A percentile compares a stretch with the other conserved stretches of the same genome.
Evolutionary conservation across 2,888 invertebrate species (phyloP).

Genomic region (Cheilosia scutellata): DNA sequence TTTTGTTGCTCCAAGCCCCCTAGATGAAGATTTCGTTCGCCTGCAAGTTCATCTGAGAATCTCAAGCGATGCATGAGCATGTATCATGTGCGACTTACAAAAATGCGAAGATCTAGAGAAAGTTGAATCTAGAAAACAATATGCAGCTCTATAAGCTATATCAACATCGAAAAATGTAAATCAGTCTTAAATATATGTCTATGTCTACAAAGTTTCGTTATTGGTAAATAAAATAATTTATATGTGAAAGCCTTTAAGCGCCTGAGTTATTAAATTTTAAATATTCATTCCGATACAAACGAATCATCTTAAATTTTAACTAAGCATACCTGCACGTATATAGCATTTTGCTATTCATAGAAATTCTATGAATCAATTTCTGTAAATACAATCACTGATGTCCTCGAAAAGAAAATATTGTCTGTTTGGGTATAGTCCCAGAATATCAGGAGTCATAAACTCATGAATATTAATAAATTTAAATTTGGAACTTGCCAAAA

Average conservation of each 20-base stretch:
- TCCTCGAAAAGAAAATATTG: constrained; percentile 1
- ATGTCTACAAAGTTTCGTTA: no score
- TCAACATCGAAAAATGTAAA: no score
- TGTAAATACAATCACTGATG: constrained; percentile 4
- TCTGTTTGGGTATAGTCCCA: not conserved
- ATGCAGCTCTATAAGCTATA: no score
- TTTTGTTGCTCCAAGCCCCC: no score
- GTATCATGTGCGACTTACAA: no score
- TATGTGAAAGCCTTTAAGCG: not conserved
- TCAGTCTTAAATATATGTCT: no score
- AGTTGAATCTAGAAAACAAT: no score
- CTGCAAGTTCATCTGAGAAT: no score
- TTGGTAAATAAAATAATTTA: no score
- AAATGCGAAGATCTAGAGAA: no score
- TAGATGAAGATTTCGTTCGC: no score
- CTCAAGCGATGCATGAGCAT: no score
- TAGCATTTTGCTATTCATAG: constrained; percentile 11
- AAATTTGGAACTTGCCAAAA: constrained; percentile 4
- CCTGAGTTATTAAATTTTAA: not conserved
- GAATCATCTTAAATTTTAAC: constrained; percentile 8
- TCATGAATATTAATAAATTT: constrained; percentile 31
- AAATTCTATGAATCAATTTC: constrained; percentile 14
- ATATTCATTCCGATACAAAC: constrained; percentile 11
- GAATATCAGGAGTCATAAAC: constrained; percentile 10
- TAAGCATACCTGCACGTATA: not conserved